A percentile compares a stretch with the other conserved stretches of the same genome.
phyloP scores from a whole-genome alignment of 2,797 vertebrate species.

The Xerus rutilus region DNA sequence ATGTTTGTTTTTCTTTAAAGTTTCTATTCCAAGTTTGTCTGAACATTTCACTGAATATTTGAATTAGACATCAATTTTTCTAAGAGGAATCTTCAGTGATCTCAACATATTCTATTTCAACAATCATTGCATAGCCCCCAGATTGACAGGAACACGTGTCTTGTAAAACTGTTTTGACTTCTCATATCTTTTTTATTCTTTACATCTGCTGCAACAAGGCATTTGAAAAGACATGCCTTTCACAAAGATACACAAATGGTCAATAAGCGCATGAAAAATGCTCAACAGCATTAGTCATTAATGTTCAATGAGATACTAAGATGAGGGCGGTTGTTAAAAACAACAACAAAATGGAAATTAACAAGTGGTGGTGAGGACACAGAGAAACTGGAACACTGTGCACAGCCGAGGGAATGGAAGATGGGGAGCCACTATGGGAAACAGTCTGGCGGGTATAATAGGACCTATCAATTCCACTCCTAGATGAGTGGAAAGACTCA shows the following conservation, averaged over 20 bases:
- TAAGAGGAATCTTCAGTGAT: background rate
- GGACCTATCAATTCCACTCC: background rate
- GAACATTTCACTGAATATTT: background rate
- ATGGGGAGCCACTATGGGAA: background rate
- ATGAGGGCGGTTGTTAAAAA: background rate
- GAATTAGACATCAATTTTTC: background rate
- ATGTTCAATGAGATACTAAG: background rate
- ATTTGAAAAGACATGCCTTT: background rate
- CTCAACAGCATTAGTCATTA: background rate
- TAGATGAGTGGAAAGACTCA: too few species aligned
- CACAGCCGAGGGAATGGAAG: background rate
- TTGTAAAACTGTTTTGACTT: background rate
- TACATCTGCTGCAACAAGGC: background rate
- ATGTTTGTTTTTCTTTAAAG: background rate
- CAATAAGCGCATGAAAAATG: background rate
- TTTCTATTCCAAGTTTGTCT: background rate
- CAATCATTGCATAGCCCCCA: background rate
- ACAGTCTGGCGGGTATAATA: background rate
- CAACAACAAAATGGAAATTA: background rate
- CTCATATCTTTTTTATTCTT: background rate
- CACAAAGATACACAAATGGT: background rate
- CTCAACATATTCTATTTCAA: background rate
- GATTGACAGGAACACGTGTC: background rate
- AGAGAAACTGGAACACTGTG: background rate
- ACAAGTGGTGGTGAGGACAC: background rate